Base-by-base conservation (phyloP, 2,797 vertebrate species). In the Sebastes miniatus region DNA sequence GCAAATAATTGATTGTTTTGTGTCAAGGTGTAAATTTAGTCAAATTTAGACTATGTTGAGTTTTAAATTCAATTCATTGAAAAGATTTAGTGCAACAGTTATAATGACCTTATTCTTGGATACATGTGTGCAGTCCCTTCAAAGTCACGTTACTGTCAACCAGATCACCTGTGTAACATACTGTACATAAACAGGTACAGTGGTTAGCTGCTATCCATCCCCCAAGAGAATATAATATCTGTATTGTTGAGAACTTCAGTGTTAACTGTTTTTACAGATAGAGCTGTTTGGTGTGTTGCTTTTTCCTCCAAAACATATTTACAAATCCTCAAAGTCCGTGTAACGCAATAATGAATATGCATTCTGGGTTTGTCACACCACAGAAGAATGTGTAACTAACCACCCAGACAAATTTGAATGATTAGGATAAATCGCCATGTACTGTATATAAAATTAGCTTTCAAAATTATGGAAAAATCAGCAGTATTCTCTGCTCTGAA, bases 351-450 rank as follows among this genome's bases (percentile, higher is more conserved):
- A 43, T 16, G 1, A 43, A 43, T 39, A 5, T 14, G 36, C 36
- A 39, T 39, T 39, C 36, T 14, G 12, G 36, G 36, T 39, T 39
- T 39, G 36, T 39, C 36, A 39, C 13, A 39, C 36, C 13, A 39
- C 36, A 6, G 36, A 39, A 36, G 0, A 39, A 39, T 39, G 36
- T 39, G 36, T 39, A 0, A 6, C 5, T 39, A 39, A 39, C 36
- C 36, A 14, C 36, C 13, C 13, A 14, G 36, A 0, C 36, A 39
- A 39, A 39, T 39, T 36, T 39, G 2, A 43, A 39, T 39, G 36
- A 39, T 39, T 39, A 14, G 0, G 11, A 36, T 0, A 36, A 39
- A 43, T 6, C 39, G 1, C 1, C 39, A 16, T 16, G 13, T 39
- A 39, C 13, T 43, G 13, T 39, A 39, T 5, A 16, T 16, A 43